phyloP scores from a whole-genome alignment of 2,888 invertebrate species.

The Acleris holmiana region DNA sequence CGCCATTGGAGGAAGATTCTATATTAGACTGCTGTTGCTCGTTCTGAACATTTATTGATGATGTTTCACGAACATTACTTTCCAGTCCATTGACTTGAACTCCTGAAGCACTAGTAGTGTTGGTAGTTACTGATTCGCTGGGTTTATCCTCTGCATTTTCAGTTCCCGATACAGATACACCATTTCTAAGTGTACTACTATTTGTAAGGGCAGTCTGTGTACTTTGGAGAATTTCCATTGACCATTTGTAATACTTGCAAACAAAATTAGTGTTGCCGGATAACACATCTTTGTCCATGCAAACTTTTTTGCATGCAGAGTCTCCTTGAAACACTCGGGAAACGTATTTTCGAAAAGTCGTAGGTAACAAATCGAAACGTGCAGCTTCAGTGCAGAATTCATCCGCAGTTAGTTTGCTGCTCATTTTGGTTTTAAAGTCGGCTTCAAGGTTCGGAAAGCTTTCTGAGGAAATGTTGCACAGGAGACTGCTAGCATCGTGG shows the following conservation, averaged over 20 bases:
- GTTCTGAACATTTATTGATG: not conserved
- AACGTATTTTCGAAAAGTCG: slow-evolving; percentile 52
- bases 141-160: not conserved
- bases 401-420: slow-evolving; percentile 52
- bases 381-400: slow-evolving; percentile 57
- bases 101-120: no score
- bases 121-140: not conserved
- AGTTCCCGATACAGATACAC: slow-evolving; percentile 20
- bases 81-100: not conserved
- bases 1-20: not conserved
- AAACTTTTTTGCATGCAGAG: slow-evolving; percentile 60
- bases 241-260: slow-evolving; percentile 75
- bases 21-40: not conserved
- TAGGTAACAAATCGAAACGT: slow-evolving; percentile 58
- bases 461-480: slow-evolving; percentile 55
- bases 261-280: slow-evolving; percentile 61
- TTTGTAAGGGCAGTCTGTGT: slow-evolving; percentile 32
- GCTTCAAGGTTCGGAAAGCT: slow-evolving; percentile 51
- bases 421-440: slow-evolving; percentile 52
- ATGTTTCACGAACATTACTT: not conserved
- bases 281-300: slow-evolving; percentile 53
- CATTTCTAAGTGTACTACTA: no score
- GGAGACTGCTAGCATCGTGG: slow-evolving; percentile 68
- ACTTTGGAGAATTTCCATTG: slow-evolving; percentile 52
- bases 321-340: slow-evolving; percentile 52